These are phyloP conservation scores for Brachyistius frenatus DNA, from an alignment of 2,113 vertebrate genomes.

Conservation along the genomic window DNA sequence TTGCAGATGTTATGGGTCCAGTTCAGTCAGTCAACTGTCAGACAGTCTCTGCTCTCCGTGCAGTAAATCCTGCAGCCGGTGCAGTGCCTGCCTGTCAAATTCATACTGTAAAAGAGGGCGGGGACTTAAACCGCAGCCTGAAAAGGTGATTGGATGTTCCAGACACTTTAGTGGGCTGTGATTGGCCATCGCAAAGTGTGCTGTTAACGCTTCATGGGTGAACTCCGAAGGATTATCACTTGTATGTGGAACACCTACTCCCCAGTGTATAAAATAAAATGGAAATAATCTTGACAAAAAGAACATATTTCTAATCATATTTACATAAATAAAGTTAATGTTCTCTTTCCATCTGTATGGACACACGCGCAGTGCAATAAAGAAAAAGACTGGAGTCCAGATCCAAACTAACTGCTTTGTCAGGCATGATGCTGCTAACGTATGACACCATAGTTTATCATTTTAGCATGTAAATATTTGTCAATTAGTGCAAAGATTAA, in stretches of 20 bases:
- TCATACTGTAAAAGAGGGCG: conserved; percentile 62
- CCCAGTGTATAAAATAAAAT: too few relatives aligned
- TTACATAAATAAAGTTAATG: too few relatives aligned
- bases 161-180: neutral
- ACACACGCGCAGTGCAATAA: too few relatives aligned
- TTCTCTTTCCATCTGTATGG: too few relatives aligned
- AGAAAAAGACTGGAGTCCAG: too few relatives aligned
- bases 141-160: conserved; percentile 69
- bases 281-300: too few relatives aligned
- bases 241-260: too few relatives aligned
- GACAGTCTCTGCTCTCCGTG: neutral
- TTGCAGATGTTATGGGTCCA: conserved; percentile 51
- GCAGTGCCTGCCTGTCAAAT: conserved; percentile 24
- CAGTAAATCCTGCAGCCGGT: conserved; percentile 10
- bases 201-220: neutral
- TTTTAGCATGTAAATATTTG: too few relatives aligned
- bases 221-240: too few relatives aligned
- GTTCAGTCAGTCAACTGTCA: conserved; percentile 9
- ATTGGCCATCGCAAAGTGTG: conserved; percentile 28
- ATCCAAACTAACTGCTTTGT: neutral
- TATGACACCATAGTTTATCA: too few relatives aligned
- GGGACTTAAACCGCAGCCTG: neutral
- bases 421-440: neutral
- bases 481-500: neutral
- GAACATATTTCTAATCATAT: too few relatives aligned